Conservation (phyloP, 2,113 vertebrate species). For the Azemiops feae region DNA sequence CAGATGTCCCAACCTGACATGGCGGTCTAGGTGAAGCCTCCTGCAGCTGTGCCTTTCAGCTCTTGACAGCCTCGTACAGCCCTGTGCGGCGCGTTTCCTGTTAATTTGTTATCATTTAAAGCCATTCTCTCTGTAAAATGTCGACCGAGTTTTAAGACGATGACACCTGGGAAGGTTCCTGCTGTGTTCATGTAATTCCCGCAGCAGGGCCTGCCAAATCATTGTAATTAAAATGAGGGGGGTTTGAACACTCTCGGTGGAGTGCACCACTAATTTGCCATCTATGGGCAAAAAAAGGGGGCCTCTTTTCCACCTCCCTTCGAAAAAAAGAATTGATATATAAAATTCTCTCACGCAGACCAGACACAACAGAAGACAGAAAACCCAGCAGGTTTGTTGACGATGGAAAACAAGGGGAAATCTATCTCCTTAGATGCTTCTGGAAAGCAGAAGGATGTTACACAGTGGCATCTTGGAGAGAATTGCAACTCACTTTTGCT, state of each 20-base stretch:
- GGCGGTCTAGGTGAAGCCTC: background rate
- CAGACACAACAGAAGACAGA: background rate
- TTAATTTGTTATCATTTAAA: constrained; percentile 39
- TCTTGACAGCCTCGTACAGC: background rate
- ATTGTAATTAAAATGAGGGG: background rate
- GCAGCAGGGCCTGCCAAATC: constrained; percentile 31
- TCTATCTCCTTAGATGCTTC: background rate
- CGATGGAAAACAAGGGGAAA: background rate
- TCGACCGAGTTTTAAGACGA: constrained; percentile 34
- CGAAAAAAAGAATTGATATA: background rate
- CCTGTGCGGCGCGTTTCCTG: background rate
- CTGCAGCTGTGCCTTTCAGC: background rate
- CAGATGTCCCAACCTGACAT: background rate
- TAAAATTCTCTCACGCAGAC: background rate
- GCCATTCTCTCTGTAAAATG: constrained; percentile 24
- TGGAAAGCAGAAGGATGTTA: background rate
- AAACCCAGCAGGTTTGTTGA: background rate
- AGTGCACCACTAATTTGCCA: background rate
- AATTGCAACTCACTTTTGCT: background rate
- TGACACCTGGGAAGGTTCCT: constrained; percentile 29
- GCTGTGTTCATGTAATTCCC: background rate
- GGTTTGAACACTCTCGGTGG: background rate
- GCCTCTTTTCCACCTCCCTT: background rate
- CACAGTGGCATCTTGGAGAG: background rate
- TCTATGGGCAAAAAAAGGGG: background rate